phyloP scores from a whole-genome alignment of 2,888 invertebrate species.

The Barypeithes pellucidus region DNA sequence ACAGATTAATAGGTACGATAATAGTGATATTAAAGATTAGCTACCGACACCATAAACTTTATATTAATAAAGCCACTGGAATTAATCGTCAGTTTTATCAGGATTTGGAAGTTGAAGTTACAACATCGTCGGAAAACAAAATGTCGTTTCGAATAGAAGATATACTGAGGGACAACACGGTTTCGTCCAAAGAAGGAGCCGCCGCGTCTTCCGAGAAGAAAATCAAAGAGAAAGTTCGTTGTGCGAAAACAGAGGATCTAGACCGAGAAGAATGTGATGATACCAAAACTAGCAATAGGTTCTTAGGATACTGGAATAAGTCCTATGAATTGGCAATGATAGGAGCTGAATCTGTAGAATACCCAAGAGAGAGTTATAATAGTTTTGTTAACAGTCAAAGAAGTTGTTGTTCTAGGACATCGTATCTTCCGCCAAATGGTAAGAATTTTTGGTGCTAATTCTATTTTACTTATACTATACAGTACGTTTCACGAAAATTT shows the following conservation, averaged over 20 bases:
- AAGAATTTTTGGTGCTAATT: slow-evolving; percentile 24
- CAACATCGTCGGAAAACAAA: not conserved
- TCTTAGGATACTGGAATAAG: slow-evolving; percentile 26
- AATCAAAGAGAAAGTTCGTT: not conserved
- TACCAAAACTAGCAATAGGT: not conserved
- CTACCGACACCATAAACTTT: slow-evolving; percentile 36
- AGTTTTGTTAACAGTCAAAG: slow-evolving; percentile 22
- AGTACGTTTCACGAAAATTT: too few species aligned
- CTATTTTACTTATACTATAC: too few species aligned
- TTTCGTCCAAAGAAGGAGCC: slow-evolving; percentile 21
- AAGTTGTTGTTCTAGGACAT: slow-evolving; percentile 24
- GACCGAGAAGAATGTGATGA: not conserved
- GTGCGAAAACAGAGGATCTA: not conserved
- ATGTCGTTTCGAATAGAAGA: slow-evolving; percentile 52
- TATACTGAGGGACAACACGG: slow-evolving; percentile 40
- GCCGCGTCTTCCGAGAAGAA: not conserved
- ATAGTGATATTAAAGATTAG: slow-evolving; percentile 49
- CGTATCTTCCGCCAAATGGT: slow-evolving; percentile 21
- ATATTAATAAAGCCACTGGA: slow-evolving; percentile 34
- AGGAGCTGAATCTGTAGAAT: slow-evolving; percentile 31
- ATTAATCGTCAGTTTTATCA: slow-evolving; percentile 27
- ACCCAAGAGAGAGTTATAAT: slow-evolving; percentile 11
- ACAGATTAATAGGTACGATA: slow-evolving; percentile 54
- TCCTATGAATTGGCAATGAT: slow-evolving; percentile 31
- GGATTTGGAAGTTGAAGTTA: slow-evolving; percentile 6